Evolutionary conservation across 2,888 invertebrate species (phyloP).

Genomic region (Ichneumon xanthorius): DNA sequence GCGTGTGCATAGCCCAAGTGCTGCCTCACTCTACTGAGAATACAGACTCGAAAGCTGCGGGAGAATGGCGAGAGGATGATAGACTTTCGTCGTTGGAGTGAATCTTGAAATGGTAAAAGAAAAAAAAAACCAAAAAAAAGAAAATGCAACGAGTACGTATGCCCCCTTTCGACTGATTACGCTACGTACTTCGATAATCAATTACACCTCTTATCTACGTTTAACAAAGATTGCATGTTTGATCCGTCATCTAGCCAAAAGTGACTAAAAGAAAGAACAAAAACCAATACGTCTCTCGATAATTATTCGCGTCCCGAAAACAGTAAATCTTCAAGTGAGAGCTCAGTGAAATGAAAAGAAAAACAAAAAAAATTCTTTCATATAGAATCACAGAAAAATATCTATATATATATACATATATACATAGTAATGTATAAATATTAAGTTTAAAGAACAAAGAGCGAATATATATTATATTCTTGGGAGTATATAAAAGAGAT

Average conservation of each 20-base stretch:
- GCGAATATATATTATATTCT: conserved; percentile 77
- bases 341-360: conserved; percentile 48
- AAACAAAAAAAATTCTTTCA: conserved; percentile 34
- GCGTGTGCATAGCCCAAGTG: conserved; percentile 6
- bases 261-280: conserved; percentile 4
- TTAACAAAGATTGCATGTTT: conserved; percentile 8
- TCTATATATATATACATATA: conserved; percentile 74
- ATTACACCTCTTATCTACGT: neutral
- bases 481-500: conserved; percentile 75
- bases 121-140: neutral
- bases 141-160: conserved; percentile 50
- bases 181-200: conserved; percentile 38
- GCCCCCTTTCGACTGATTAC: conserved; percentile 59
- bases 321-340: conserved; percentile 38
- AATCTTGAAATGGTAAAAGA: conserved; percentile 23
- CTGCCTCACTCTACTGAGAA: conserved; percentile 14
- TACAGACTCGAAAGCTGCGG: conserved; percentile 15
- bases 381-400: conserved; percentile 57
- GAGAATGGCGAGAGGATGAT: conserved; percentile 1
- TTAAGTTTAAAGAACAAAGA: conserved; percentile 65
- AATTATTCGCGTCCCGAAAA: conserved; percentile 10
- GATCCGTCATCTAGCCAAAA: conserved; percentile 34
- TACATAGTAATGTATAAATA: conserved; percentile 75
- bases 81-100: conserved; percentile 1
- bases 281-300: conserved; percentile 16